A percentile compares a stretch with the other conserved stretches of the same genome.
phyloP scores from a whole-genome alignment of 2,888 invertebrate species.

The Phorcus lineatus region DNA sequence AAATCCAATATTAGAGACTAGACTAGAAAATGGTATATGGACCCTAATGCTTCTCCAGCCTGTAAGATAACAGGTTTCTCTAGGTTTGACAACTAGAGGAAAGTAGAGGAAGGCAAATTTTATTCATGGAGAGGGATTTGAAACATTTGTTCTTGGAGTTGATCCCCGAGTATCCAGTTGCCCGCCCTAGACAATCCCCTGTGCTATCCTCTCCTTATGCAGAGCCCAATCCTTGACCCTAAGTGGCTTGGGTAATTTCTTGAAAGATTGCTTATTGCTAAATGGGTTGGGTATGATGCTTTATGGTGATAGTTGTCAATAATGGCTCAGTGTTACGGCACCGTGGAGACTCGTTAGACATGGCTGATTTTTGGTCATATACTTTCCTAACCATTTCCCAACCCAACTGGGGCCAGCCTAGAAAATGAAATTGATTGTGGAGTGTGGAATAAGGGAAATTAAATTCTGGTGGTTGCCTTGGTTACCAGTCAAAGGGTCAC shows the following conservation, averaged over 20 bases:
- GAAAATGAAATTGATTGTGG: conserved; percentile 31
- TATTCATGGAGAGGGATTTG: conserved; percentile 5
- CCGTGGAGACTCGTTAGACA: conserved; percentile 9
- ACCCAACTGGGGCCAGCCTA: conserved; percentile 12
- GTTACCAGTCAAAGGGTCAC: conserved; percentile 26
- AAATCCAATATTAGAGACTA: too few species aligned
- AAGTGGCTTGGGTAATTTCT: conserved; percentile 26
- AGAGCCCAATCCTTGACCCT: background rate
- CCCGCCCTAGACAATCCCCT: background rate
- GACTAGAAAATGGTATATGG: too few species aligned
- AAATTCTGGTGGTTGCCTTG: conserved; percentile 32
- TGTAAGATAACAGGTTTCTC: too few species aligned
- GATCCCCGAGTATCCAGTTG: background rate
- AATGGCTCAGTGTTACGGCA: conserved; percentile 19
- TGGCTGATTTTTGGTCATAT: conserved; percentile 22
- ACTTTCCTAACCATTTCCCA: conserved; percentile 3
- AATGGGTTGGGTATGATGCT: background rate
- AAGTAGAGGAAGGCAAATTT: background rate
- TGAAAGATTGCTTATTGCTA: conserved; percentile 19
- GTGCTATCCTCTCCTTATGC: background rate
- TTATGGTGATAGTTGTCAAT: conserved; percentile 25
- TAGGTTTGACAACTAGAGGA: too few species aligned
- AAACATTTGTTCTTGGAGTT: background rate
- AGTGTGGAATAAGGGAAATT: conserved; percentile 31
- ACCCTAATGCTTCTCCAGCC: too few species aligned